A percentile compares a stretch with the other conserved stretches of the same genome.
These are phyloP conservation scores for Porites australiensis DNA, from an alignment of 64 coral and sea anemone genomes.

Conservation along the genomic window DNA sequence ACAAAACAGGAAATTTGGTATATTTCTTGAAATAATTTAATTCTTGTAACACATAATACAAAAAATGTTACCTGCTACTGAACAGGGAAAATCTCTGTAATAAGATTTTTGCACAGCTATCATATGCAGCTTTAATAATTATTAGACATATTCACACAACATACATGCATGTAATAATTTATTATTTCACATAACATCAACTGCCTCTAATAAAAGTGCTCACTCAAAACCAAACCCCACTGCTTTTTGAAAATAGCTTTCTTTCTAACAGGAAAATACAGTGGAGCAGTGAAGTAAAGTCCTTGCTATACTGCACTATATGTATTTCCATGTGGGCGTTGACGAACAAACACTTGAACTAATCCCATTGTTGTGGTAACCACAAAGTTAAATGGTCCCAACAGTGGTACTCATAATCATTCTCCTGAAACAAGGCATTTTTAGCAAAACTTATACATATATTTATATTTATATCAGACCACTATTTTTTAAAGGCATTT, in stretches of 20 bases:
- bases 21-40: neutral
- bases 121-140: too few species aligned
- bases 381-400: neutral
- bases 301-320: too few species aligned
- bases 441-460: too few species aligned
- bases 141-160: too few species aligned
- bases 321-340: neutral
- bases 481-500: too few species aligned
- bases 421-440: too few species aligned
- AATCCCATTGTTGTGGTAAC: neutral
- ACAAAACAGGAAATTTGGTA: too few species aligned
- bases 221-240: neutral
- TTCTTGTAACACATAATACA: neutral
- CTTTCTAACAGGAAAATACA: neutral
- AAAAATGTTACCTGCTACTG: neutral
- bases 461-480: too few species aligned
- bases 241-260: neutral
- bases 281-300: neutral
- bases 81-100: neutral
- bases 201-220: too few species aligned
- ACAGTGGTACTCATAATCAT: too few species aligned
- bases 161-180: too few species aligned
- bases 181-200: too few species aligned
- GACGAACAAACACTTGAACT: neutral
- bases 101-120: neutral